Evolutionary conservation across 2,888 invertebrate genomes (phyloP), one percentile per base, ranked within the genome.

Genomic region (Chloromyia formosa): DNA sequence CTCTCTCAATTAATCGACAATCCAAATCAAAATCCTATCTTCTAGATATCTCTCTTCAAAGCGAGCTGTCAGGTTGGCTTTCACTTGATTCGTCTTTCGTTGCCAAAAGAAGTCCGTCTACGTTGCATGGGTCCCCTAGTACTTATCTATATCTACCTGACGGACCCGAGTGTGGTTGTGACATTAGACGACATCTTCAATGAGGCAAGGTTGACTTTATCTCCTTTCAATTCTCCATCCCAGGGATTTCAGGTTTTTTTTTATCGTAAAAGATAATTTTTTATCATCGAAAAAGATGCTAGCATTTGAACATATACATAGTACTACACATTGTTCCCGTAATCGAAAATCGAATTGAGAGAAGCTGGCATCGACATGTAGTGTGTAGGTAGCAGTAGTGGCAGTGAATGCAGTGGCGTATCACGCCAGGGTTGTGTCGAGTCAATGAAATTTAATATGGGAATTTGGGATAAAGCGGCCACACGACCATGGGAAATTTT

Each of bases 1-100:
- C 27, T 62, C 35, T 62, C 40, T 22, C 10, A 62, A 62, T 62
- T 62, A 62, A 40, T 40, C 62, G 62, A 40, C 62, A 62, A 62
- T 35, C 27, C 27, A 35, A 35, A 62, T 62, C 62, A 62, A 62
- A 62, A 62, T 62, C 62, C 40, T n/a, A 62, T 62, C 62, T 35
- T 40, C 16, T 62, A 62, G 40, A 62, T 4, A 35, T 35, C 27
- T 35, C 7, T 35, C 27, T 35, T 35, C 27, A 35, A 35, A 35
- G 7, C 2, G 7, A 62, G 16, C 62, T 62, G 62, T 62, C 62
- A 23, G 40, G 12, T 40, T 62, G 16, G 18, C 62, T 62, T 40
- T 62, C 62, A 40, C 40, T 18, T 23, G 62, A 35, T 40, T 40
- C 62, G 27, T 62, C 62, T 4, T n/a, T 23, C 10, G 16, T 23